Percentiles rank a stretch among this genome's conserved stretches.
These are phyloP conservation scores for Tachysurus vachellii DNA, from an alignment of 2,113 vertebrate species.

Conservation along the genomic window DNA sequence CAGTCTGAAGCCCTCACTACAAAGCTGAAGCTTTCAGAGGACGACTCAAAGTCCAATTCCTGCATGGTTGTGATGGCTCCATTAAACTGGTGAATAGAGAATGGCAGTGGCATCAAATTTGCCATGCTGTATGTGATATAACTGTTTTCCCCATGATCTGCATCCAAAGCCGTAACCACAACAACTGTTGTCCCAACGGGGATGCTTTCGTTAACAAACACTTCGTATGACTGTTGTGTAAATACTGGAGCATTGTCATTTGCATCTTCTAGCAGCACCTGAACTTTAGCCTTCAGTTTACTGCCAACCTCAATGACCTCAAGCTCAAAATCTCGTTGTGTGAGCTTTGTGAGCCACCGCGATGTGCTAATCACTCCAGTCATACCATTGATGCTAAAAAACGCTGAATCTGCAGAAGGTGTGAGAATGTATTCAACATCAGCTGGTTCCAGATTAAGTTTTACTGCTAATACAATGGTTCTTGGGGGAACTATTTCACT, in stretches of 20 bases:
- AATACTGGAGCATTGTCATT: conserved; percentile 92
- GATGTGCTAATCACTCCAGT: conserved; percentile 89
- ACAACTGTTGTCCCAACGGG: conserved; percentile 81
- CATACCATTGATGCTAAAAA: conserved; percentile 85
- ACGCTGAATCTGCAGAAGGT: conserved; percentile 76
- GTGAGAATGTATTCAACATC: conserved; percentile 84
- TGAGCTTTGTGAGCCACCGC: conserved; percentile 77
- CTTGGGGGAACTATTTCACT: conserved; percentile 94
- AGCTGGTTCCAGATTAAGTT: conserved; percentile 79
- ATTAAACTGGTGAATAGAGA: conserved; percentile 94
- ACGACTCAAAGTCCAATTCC: conserved; percentile 93
- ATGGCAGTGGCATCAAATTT: conserved; percentile 83
- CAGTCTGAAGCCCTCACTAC: conserved; percentile 94
- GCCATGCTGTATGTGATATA: conserved; percentile 97
- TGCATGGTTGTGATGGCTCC: conserved; percentile 86
- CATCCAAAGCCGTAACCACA: conserved; percentile 83
- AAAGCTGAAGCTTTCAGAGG: conserved; percentile 87
- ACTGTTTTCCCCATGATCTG: conserved; percentile 91
- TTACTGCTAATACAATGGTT: conserved; percentile 80
- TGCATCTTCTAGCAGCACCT: conserved; percentile 82
- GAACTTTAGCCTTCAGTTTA: conserved; percentile 79
- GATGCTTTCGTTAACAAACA: conserved; percentile 89
- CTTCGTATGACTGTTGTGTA: conserved; percentile 80
- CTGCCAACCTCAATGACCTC: conserved; percentile 78
- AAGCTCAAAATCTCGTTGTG: conserved; percentile 83